A percentile compares a stretch with the other conserved stretches of the same genome.
These are phyloP conservation scores for Bilobella aurantiaca DNA, from an alignment of 1,140 invertebrate species.

Conservation along the genomic window DNA sequence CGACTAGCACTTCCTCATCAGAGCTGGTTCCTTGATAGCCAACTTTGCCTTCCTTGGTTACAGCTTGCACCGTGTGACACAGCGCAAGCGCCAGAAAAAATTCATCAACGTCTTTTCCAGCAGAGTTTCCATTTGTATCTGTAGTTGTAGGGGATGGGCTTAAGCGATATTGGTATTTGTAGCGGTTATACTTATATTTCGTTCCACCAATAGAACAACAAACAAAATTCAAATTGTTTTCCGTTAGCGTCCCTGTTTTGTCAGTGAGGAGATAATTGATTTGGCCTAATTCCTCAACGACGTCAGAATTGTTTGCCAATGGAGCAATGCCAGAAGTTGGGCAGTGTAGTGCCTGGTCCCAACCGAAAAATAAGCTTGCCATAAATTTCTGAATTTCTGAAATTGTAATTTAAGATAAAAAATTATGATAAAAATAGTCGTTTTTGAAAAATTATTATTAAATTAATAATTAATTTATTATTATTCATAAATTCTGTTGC, in stretches of 20 bases:
- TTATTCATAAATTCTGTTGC: no score
- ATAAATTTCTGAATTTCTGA: slow-evolving; percentile 58
- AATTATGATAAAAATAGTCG: neutral
- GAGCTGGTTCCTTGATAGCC: slow-evolving; percentile 61
- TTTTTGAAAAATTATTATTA: neutral
- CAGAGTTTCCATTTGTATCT: neutral
- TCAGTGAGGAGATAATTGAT: slow-evolving; percentile 56
- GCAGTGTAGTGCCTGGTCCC: slow-evolving; percentile 51
- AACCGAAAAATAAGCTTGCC: slow-evolving; percentile 52
- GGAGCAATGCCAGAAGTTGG: slow-evolving; percentile 42
- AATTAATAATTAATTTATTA: slow-evolving; percentile 33
- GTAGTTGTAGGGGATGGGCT: neutral
- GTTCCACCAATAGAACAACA: slow-evolving; percentile 49
- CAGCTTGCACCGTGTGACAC: slow-evolving; percentile 68
- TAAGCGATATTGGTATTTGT: neutral
- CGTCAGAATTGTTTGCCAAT: slow-evolving; percentile 54
- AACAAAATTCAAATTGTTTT: slow-evolving; percentile 58
- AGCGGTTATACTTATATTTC: slow-evolving; percentile 42
- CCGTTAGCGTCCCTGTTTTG: slow-evolving; percentile 63
- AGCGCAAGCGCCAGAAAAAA: slow-evolving; percentile 63
- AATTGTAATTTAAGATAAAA: slow-evolving; percentile 20
- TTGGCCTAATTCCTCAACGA: slow-evolving; percentile 51
- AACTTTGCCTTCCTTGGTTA: slow-evolving; percentile 10
- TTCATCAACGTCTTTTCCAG: slow-evolving; percentile 30
- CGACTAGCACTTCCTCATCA: slow-evolving; percentile 74